Evolutionary conservation across 2,888 invertebrate species (phyloP).

Genomic region (Melinaea menophilus): DNA sequence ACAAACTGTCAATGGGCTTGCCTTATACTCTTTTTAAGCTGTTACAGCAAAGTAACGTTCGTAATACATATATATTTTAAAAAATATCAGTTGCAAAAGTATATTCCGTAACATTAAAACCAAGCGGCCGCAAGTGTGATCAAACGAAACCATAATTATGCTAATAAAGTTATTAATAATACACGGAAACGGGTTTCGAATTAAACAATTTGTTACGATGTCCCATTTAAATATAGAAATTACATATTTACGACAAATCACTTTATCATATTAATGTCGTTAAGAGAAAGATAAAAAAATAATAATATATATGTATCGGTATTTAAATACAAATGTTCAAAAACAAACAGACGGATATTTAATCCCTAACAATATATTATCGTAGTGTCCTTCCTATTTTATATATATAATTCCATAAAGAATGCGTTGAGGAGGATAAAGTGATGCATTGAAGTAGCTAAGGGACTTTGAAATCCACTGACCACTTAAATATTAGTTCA

Average conservation of each 20-base stretch:
- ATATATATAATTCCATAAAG: slow-evolving; percentile 35
- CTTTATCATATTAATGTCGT: neutral
- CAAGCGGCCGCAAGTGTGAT: slow-evolving; percentile 36
- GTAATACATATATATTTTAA: neutral
- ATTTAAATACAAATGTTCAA: slow-evolving; percentile 1
- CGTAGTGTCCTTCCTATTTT: slow-evolving; percentile 24
- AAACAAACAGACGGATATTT: slow-evolving; percentile 9
- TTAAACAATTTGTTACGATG: slow-evolving; percentile 17
- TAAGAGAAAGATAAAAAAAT: no score
- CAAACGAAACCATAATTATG: slow-evolving; percentile 56
- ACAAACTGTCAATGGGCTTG: no score
- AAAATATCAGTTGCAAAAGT: neutral
- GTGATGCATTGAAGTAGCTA: slow-evolving; percentile 35
- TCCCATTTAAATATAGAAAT: neutral
- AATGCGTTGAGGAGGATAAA: slow-evolving; percentile 35
- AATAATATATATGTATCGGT: neutral
- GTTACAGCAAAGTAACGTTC: no score
- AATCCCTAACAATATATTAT: slow-evolving; percentile 7
- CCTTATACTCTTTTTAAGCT: no score
- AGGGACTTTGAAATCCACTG: slow-evolving; percentile 34
- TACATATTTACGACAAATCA: neutral
- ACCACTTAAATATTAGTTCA: slow-evolving; percentile 55
- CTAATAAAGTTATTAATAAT: slow-evolving; percentile 64
- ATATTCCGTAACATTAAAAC: neutral
- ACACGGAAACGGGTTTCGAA: slow-evolving; percentile 45